Evolutionary conservation across 2,888 invertebrate genomes (phyloP), one percentile per base, ranked within the genome.

Genomic region (Caenorhabditis zanzibari): DNA sequence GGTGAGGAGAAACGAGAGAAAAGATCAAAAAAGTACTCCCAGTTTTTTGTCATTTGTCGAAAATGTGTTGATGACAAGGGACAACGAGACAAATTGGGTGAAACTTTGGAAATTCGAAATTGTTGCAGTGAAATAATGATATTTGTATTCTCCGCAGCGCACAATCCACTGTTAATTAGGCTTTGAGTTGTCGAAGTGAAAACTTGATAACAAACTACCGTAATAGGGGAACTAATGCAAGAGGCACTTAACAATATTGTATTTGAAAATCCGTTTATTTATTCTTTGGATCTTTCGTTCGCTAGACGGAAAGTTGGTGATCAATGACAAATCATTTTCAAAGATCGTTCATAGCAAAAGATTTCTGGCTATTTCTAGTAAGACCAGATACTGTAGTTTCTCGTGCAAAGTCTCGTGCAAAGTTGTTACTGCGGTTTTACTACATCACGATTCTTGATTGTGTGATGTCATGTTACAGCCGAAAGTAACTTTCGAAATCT

Each of bases 21-120:
- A 66, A 74, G 74, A 74, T 74, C 74, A 74, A 69, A 76, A 49
- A 73, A 61, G 61, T 73, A 58, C 44, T 58, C 44, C 16, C 22
- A 10, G 14, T 49, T 19, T 66, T 49, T 28, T 61, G 49, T 54
- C 52, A 47, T 61, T 49, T 61, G 22, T 38, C 61, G 22, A 32
- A 59, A 38, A 58, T 52, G 22, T 47, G 47, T n/a, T 69, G 54
- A 16, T 26, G 68, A 22, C 22, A 19, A 19, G n/a, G 35, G 26
- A 49, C 10, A 22, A 24, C 2, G 26, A 19, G 35, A 58, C 10
- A 49, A 26, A 47, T 35, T 66, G 32, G n/a, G n/a, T 10, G 52
- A 66, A 52, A 66, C 49, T 52, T 49, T 49, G 49, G 22, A 52
- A 52, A 66, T 41, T 35, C 28, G 19, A 64, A 63, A 64, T 32